Evolutionary conservation across 1,140 invertebrate species (phyloP).

Genomic region (Centruroides sculpturatus): DNA sequence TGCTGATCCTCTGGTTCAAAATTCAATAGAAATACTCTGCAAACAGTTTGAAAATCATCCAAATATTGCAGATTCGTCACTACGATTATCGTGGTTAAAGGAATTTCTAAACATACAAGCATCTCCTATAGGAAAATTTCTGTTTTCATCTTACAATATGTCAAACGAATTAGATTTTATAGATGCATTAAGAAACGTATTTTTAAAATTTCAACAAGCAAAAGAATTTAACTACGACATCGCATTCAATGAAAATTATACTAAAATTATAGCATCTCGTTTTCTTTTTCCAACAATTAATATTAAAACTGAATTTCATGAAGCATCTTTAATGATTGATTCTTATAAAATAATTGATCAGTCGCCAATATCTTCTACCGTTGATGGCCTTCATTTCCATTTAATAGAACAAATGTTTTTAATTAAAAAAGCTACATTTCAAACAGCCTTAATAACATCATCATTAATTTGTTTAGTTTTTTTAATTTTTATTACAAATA

Average conservation of each 20-base stretch:
- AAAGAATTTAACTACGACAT: constrained; percentile 65
- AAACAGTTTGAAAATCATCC: constrained; percentile 60
- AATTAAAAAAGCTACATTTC: constrained; percentile 39
- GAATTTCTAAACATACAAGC: constrained; percentile 63
- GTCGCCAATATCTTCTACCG: constrained; percentile 52
- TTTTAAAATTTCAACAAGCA: constrained; percentile 19
- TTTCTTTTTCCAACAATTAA: constrained; percentile 79
- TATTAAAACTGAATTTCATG: constrained; percentile 72
- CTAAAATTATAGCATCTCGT: constrained; percentile 60
- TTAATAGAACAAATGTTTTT: constrained; percentile 71
- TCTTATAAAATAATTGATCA: constrained; percentile 58
- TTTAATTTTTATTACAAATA: constrained; percentile 87
- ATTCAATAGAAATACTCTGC: constrained; percentile 61
- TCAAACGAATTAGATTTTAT: constrained; percentile 60
- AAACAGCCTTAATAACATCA: constrained; percentile 80
- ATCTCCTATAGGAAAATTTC: constrained; percentile 47
- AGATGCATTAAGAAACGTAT: constrained; percentile 48
- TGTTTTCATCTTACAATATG: constrained; percentile 47
- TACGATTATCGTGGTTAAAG: constrained; percentile 80
- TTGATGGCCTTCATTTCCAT: constrained; percentile 43
- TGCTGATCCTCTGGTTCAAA: constrained; percentile 58
- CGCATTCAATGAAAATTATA: constrained; percentile 55
- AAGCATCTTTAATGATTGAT: constrained; percentile 74
- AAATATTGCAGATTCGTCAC: constrained; percentile 49
- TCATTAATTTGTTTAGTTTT: constrained; percentile 89